Evolutionary conservation across 37 sponge, comb jelly and placozoan genomes (phyloP), one percentile per base, ranked within the genome.

Genomic region (Oscarella lobularis): DNA sequence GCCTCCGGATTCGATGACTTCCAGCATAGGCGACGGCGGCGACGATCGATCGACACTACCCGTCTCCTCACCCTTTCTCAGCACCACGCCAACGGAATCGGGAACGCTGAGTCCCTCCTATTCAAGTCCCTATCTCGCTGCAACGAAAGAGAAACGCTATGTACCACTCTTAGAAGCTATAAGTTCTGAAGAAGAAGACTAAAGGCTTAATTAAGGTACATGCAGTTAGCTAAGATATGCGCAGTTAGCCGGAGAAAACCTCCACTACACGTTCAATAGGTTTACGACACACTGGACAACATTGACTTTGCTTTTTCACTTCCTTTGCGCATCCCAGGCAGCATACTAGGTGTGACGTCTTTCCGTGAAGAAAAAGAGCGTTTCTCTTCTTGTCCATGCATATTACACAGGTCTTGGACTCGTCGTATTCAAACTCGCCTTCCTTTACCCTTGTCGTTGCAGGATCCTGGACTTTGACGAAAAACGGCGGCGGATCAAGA

Each of bases 271-370:
- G 5, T 4, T 14, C 31, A 14, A 68, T 68, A 4, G 71, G 71
- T 35, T 68, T 4, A 5, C 71, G 29, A 35, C 71, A 68, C 4
- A 68, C 31, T 32, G 71, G 71, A 20, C 71, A 68, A 5, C 35
- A 5, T 35, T 34, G 31, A 5, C 6, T 4, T 4, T 68, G 33
- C 33, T 31, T n/a, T 14, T 68, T 4, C n/a, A 68, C 5, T 4
- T 14, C 4, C 29, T 20, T 5, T n/a, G 71, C 71, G 31, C 71
- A 68, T 5, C 29, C n/a, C 6, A 68, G 5, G 31, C 71, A 68
- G 71, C 71, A 68, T 20, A 14, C 71, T 4, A 68, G n/a, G 29
- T 68, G 71, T 20, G n/a, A 4, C 71, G 71, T 68, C 6, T 68
- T 34, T n/a, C 71, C 71, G 29, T 68, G 71, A 68, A 68, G 5